Evolutionary conservation across 2,888 invertebrate genomes (phyloP), one percentile per base, ranked within the genome.

Genomic region (Aproaerema taeniolella): DNA sequence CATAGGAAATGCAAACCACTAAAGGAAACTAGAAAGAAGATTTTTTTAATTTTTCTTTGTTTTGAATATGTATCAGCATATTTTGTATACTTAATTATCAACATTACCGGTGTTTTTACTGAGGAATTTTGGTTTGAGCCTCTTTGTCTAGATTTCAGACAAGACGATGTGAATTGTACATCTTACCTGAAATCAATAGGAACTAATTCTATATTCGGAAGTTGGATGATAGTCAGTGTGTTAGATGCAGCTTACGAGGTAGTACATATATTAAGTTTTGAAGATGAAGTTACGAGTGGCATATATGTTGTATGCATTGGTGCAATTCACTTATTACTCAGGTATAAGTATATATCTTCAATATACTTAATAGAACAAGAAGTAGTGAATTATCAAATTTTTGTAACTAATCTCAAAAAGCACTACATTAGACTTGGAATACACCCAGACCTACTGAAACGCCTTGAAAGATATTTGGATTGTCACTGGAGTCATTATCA

Each of bases 401-500:
- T 77, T 47, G 78, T 77, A 1, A 45, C 50, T 0, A 70, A 70
- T 38, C 46, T 80, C 1, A 71, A 59, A 12, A 55, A 45, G 1
- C 70, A 63, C 52, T 82, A 73, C 35, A 42, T 52, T n/a, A 46
- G 61, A 37, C 60, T 70, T 37, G 63, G 63, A 39, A 69, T 80
- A 35, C 75, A 78, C 38, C 60, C 52, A 0, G 62, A 66, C 41
- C 54, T 81, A 16, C 45, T 76, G 32, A 62, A 47, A 35, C 65
- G 79, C 6, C 49, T 82, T 16, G 56, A 74, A 25, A 62, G 56
- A 42, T 79, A 78, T 54, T 55, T 81, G 31, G 9, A 47, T 12
- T 80, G 79, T 30, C 74, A 80, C 42, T 82, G 81, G 78, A 78
- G 71, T 46, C 72, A 78, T 52, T 73, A 66, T 41, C 57, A 61